Conservation (phyloP, 2,113 vertebrate species). For the Uria aalge region DNA sequence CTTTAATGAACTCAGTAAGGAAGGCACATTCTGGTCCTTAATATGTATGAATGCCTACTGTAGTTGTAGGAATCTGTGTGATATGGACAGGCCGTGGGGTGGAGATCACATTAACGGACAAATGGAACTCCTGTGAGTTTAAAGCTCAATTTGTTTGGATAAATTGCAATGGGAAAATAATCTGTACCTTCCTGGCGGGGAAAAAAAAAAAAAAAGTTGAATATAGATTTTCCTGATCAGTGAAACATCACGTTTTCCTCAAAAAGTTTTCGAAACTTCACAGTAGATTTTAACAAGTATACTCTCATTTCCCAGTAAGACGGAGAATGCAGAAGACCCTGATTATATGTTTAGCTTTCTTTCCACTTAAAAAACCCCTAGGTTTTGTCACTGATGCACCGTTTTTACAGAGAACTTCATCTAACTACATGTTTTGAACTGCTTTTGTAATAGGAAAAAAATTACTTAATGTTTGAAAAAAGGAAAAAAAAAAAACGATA, state of each 20-base stretch:
- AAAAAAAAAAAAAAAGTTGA: too few relatives aligned
- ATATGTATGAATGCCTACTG: not conserved
- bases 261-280: not conserved
- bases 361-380: not conserved
- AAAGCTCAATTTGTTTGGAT: not conserved
- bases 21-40: not conserved
- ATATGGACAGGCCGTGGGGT: fast-evolving
- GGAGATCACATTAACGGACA: not conserved
- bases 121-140: not conserved
- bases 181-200: not conserved
- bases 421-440: not conserved
- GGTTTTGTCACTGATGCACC: not conserved
- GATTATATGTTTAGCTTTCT: not conserved
- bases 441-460: not conserved
- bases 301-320: not conserved
- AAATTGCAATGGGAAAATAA: not conserved
- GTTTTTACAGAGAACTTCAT: not conserved
- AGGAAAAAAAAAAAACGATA: not conserved
- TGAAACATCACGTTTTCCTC: not conserved
- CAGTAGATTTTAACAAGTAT: not conserved
- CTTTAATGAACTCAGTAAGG: not conserved
- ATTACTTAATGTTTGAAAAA: not conserved
- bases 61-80: fast-evolving
- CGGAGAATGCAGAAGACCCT: not conserved
- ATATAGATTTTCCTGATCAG: not conserved